Evolutionary conservation across 2,888 invertebrate species (phyloP).

Genomic region (Drosophila nr. perissopoda): DNA sequence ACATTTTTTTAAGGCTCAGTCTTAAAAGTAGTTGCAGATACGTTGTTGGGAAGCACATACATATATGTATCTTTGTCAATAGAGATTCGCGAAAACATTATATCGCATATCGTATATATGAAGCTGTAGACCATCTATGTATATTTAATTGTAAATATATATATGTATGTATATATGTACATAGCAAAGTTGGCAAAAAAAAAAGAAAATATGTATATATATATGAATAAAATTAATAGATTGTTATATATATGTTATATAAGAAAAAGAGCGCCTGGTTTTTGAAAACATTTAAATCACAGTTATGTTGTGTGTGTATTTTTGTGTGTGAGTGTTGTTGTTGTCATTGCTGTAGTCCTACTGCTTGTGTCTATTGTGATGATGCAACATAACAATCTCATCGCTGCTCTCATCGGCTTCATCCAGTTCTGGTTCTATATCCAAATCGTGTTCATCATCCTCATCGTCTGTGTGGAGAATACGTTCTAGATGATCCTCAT

Average conservation of each 20-base stretch:
- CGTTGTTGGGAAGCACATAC: constrained; percentile 33
- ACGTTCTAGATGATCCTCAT: constrained; percentile 88
- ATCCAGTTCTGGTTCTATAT: constrained; percentile 62
- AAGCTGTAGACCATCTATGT: constrained; percentile 24
- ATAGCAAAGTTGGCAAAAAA: constrained; percentile 31
- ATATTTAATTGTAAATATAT: constrained; percentile 7
- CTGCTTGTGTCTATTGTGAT: constrained; percentile 58
- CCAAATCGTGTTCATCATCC: constrained; percentile 85
- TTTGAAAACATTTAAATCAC: constrained; percentile 73
- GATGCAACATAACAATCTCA: constrained; percentile 81
- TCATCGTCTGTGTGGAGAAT: constrained; percentile 85
- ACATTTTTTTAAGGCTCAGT: constrained; percentile 41
- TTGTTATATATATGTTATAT: constrained; percentile 10
- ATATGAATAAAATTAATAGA: constrained; percentile 8
- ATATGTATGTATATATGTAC: constrained; percentile 23
- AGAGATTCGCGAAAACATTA: constrained; percentile 35
- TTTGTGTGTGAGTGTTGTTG: constrained; percentile 39
- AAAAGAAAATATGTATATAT: constrained; percentile 1
- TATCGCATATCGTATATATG: constrained; percentile 10
- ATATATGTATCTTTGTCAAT: constrained; percentile 12
- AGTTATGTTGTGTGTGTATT: constrained; percentile 65
- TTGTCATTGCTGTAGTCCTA: constrained; percentile 23
- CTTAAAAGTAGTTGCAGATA: constrained; percentile 55
- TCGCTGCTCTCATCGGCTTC: constrained; percentile 79
- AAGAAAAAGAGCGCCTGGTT: constrained; percentile 47